Percentiles rank a stretch among this genome's conserved stretches.
Conservation (phyloP, 2,888 invertebrate genomes). For the Stenurella melanura region DNA sequence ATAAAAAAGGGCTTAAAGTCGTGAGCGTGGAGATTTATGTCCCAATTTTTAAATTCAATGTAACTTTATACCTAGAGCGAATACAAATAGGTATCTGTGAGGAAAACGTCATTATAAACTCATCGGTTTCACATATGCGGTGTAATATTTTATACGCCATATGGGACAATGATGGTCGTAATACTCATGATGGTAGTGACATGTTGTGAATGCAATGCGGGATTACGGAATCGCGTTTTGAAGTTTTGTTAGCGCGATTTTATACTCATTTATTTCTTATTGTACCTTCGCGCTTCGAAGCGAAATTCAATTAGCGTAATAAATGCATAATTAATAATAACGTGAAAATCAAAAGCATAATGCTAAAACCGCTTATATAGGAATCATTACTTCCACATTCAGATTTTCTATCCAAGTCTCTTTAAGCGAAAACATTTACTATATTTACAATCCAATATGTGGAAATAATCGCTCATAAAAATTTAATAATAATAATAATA, state of each 20-base stretch:
- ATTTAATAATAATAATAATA: too few relatives aligned
- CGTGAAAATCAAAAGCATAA: background rate
- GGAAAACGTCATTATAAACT: slow-evolving; percentile 41
- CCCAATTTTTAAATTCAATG: slow-evolving; percentile 38
- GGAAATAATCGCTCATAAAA: too few relatives aligned
- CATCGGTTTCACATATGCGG: slow-evolving; percentile 35
- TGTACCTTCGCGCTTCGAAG: background rate
- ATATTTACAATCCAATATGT: too few relatives aligned
- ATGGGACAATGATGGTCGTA: slow-evolving; percentile 34
- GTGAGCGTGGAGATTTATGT: slow-evolving; percentile 33
- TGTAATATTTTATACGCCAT: slow-evolving; percentile 35
- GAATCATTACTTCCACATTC: too few relatives aligned
- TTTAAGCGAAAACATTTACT: too few relatives aligned
- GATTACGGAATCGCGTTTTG: slow-evolving; percentile 16
- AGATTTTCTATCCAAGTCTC: too few relatives aligned
- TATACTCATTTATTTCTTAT: background rate
- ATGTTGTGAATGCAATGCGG: slow-evolving; percentile 26
- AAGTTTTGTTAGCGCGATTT: background rate
- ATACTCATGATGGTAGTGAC: slow-evolving; percentile 27
- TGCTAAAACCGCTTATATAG: too few relatives aligned
- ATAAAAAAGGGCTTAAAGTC: slow-evolving; percentile 29
- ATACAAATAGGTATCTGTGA: slow-evolving; percentile 29
- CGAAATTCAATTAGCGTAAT: background rate
- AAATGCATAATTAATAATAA: background rate
- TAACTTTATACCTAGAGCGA: slow-evolving; percentile 29